These are phyloP conservation scores for Luffia ferchaultella DNA, from an alignment of 2,888 invertebrate species.

Conservation along the genomic window DNA sequence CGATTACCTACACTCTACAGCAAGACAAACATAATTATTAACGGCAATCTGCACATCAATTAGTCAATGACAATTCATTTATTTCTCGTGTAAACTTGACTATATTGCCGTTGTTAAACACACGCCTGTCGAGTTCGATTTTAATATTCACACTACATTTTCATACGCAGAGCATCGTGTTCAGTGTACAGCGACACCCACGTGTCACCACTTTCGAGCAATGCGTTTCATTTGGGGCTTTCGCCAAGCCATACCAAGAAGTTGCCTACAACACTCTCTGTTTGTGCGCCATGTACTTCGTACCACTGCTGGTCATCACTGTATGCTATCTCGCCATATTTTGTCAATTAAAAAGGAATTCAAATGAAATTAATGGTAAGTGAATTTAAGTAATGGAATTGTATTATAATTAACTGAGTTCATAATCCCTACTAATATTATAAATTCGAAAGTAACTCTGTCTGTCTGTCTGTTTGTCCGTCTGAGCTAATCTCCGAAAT, in stretches of 20 bases:
- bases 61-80: no score
- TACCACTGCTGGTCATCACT: constrained; percentile 76
- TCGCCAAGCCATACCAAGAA: constrained; percentile 69
- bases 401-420: neutral
- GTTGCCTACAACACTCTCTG: constrained; percentile 78
- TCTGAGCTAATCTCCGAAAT: no score
- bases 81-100: no score
- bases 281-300: constrained; percentile 77
- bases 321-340: constrained; percentile 78
- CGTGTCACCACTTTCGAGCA: constrained; percentile 71
- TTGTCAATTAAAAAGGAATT: constrained; percentile 74
- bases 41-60: no score
- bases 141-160: no score
- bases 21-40: no score
- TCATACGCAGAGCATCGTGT: constrained; percentile 73
- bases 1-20: no score
- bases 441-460: no score
- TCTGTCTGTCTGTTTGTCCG: no score
- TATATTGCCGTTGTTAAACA: no score
- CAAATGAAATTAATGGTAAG: constrained; percentile 67
- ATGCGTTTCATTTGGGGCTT: constrained; percentile 81
- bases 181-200: constrained; percentile 74
- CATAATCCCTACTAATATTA: no score
- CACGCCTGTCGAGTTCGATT: no score
- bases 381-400: neutral